phyloP scores from a whole-genome alignment of 2,113 vertebrate species.

The Paraplagusia blochii region DNA sequence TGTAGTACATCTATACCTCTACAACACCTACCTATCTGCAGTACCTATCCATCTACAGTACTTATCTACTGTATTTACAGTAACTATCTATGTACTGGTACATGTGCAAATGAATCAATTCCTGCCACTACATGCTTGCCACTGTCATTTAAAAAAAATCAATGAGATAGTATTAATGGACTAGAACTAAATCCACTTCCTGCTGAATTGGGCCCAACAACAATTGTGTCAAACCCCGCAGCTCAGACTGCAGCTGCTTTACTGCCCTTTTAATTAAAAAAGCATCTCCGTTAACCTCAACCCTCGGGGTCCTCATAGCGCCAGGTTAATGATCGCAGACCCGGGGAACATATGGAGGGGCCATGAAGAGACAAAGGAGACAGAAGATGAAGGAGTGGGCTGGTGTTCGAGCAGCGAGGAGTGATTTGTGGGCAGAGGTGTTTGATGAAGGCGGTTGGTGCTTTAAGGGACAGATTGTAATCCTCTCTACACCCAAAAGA shows the following conservation, averaged over 20 bases:
- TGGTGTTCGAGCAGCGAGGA: conserved; percentile 46
- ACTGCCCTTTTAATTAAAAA: conserved; percentile 59
- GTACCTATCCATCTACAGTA: too few relatives aligned
- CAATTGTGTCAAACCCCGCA: conserved; percentile 10
- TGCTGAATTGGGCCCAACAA: background rate
- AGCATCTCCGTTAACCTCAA: conserved; percentile 34
- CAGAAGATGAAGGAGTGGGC: conserved; percentile 22
- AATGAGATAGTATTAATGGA: background rate
- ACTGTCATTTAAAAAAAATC: background rate
- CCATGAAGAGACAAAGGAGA: conserved; percentile 23
- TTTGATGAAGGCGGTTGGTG: conserved; percentile 31
- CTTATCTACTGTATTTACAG: too few relatives aligned
- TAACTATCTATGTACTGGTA: too few relatives aligned
- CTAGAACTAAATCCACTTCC: background rate
- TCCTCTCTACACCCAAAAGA: conserved; percentile 34
- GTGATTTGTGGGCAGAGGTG: conserved; percentile 41
- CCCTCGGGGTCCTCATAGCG: conserved; percentile 26
- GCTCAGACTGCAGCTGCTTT: conserved; percentile 40
- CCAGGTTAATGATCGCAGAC: conserved; percentile 48
- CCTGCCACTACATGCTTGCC: too few relatives aligned
- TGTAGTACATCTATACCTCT: too few relatives aligned
- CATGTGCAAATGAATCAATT: too few relatives aligned
- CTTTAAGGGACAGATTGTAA: conserved; percentile 51
- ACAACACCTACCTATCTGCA: too few relatives aligned
- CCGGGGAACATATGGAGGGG: conserved; percentile 19